Evolutionary conservation across 2,113 vertebrate genomes (phyloP), one percentile per base, ranked within the genome.

Genomic region (Zootoca vivipara): DNA sequence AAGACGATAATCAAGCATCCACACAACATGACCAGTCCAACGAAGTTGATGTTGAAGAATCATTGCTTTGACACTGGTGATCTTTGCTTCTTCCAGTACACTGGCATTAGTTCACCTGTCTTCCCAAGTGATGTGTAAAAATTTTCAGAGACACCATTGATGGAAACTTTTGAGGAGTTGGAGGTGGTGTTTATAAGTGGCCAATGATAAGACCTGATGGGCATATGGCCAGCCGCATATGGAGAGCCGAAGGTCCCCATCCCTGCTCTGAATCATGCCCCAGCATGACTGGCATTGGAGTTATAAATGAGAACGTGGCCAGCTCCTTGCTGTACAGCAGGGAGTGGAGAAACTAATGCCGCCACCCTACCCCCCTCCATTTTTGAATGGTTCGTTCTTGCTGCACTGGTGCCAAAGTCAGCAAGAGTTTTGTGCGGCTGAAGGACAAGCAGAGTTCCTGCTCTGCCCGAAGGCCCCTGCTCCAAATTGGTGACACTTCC

Each of bases 401-500:
- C 65, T 90, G 33, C 33, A 64, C 1, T 40, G 26, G 38, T 65
- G n/a, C 0, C 80, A 30, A 92, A 6, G 0, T 83, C n/a, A 56
- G 40, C 62, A 24, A 84, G 24, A 89, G 30, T 26, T 74, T 80
- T 22, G 16, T 67, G 9, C 4, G 89, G 67, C 8, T 89, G 82
- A 95, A 92, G 84, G 1, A 0, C 70, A 73, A 67, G 1, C 72
- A 73, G 52, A 82, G 10, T 5, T 92, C n/a, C 84, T 26, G 20
- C n/a, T 89, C 7, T 86, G 35, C 40, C 74, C 72, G 22, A 87
- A 38, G 18, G 67, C 42, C 92, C 33, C 62, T 13, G 52, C 93
- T 90, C 56, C 77, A 40, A n/a, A 65, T 89, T 85, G 93, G 35
- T 90, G 80, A 88, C 24, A 86, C 81, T 90, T 92, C 70, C 20